These are phyloP conservation scores for Invenusta paracnida DNA, from an alignment of 2,888 invertebrate species.

Conservation along the genomic window DNA sequence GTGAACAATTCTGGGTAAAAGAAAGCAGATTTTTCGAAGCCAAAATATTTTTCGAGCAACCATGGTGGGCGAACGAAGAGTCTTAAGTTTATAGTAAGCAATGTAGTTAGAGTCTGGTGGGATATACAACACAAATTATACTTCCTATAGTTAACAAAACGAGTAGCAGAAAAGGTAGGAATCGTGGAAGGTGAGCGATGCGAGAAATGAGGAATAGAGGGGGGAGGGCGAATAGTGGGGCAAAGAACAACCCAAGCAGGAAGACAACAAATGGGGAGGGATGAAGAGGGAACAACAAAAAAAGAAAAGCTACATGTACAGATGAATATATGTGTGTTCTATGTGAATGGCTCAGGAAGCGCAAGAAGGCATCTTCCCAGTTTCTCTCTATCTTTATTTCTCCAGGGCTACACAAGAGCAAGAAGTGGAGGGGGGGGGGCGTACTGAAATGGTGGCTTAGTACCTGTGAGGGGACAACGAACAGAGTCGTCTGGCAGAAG, in stretches of 20 bases:
- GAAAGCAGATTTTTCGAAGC: background rate
- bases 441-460: too few relatives aligned
- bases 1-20: too few relatives aligned
- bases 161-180: too few relatives aligned
- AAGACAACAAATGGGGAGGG: constrained; percentile 2
- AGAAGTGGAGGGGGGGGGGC: background rate
- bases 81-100: too few relatives aligned
- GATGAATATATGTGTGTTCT: too few relatives aligned
- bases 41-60: background rate
- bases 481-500: too few relatives aligned
- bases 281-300: background rate
- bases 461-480: too few relatives aligned
- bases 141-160: too few relatives aligned
- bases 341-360: background rate
- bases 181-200: background rate
- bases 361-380: constrained; percentile 18
- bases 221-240: background rate
- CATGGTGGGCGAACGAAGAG: background rate
- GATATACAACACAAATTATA: too few relatives aligned
- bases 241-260: constrained; percentile 23
- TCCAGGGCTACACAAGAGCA: background rate
- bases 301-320: constrained; percentile 9
- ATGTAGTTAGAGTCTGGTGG: too few relatives aligned
- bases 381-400: background rate
- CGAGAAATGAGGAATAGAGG: background rate